Base-by-base conservation (phyloP, 2,113 vertebrate species). In the Entelurus aequoreus region DNA sequence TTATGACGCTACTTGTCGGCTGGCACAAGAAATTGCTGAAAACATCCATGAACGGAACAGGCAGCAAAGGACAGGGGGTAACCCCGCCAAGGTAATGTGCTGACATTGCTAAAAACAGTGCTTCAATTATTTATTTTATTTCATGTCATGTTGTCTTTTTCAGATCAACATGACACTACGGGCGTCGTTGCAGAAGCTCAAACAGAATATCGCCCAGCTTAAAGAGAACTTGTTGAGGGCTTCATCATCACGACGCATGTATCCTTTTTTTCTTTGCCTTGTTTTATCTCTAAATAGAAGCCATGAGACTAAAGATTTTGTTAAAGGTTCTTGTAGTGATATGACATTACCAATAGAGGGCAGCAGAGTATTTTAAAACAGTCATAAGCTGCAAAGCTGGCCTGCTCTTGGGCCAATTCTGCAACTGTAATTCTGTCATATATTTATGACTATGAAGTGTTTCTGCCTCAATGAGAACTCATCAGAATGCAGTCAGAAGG, bases 401-500 rank as follows among this genome's bases (percentile, higher is more conserved):
- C 4, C 8, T 21, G 6, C 35, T 62, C 7, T 46, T 57, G 4
- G 5, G 4, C 55, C 13, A 6, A 36, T 48, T 60, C 7, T 14
- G 42, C 56, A 48, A 58, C 11, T 13, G 12, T 35, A 46, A 28
- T 28, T 28, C 10, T 8, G 21, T 21, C 14, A 19, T 6, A 19
- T 28, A 2, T 6, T 5, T n/a, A 35, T 10, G 10, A 12, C 10
- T 46, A 46, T 11, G 42, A 37, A 16, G 40, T 40, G 9, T 46
- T 54, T 60, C 59, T 38, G 64, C 76, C 79, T 84, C 84, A 86
- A 89, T 52, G 1, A 38, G 48, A 9, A 57, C 8, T 14, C 48
- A 12, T 42, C 85, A 99, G 97, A 85, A 97, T 96, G 1, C 96
- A 96, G 70, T 89, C 94, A 42, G 96, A 99, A 89, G 94, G 94